Conservation (phyloP, 92 coral and sea anemone species). For the Phymanthus crucifer region DNA sequence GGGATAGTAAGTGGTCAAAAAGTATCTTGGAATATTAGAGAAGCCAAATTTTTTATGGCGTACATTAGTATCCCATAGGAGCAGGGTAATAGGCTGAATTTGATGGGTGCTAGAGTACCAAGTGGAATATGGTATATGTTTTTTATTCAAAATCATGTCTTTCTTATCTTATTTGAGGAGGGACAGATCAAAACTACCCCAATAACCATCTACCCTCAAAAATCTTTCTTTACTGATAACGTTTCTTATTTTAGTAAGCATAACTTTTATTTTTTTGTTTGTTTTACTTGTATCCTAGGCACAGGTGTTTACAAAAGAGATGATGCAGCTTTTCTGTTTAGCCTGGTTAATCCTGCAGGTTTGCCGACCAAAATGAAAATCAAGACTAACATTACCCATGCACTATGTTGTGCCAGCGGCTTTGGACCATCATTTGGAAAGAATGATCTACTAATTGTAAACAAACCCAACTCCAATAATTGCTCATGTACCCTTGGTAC, state of each 20-base stretch:
- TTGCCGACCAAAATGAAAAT: constrained; percentile 26
- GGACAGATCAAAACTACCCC: no score
- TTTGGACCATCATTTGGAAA: constrained; percentile 66
- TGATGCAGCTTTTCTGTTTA: constrained; percentile 47
- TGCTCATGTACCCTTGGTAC: constrained; percentile 13
- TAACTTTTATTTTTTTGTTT: background rate
- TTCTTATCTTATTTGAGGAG: no score
- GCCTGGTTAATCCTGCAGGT: constrained; percentile 37
- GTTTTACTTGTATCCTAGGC: constrained; percentile 3
- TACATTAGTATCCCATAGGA: background rate
- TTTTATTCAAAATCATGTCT: no score
- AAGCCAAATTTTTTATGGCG: background rate
- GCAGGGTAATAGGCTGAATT: no score
- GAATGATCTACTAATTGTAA: constrained; percentile 34
- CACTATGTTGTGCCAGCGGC: constrained; percentile 33
- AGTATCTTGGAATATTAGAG: background rate
- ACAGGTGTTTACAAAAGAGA: constrained; percentile 11
- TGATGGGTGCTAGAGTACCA: no score
- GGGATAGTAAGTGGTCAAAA: constrained; percentile 48
- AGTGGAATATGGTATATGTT: no score
- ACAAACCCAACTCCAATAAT: constrained; percentile 39
- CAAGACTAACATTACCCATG: constrained; percentile 10
- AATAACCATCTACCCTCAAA: no score
- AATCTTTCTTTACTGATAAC: no score
- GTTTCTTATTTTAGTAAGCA: background rate